Evolutionary conservation across 1,140 invertebrate genomes (phyloP), one percentile per base, ranked within the genome.

Genomic region (Ceratosolen solmsi): DNA sequence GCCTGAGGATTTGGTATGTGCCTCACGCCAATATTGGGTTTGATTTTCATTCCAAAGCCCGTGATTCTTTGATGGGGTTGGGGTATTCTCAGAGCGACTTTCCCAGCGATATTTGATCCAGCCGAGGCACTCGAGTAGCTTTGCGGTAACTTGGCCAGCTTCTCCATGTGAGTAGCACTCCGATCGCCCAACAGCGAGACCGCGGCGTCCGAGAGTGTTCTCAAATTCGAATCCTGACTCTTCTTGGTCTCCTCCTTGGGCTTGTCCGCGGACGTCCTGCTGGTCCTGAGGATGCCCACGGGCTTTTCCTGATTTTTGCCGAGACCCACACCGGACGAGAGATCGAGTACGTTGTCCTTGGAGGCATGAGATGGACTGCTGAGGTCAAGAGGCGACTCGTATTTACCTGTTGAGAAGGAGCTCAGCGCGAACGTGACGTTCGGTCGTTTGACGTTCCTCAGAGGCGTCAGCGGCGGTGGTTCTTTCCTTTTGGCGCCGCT

Each of bases 1-100:
- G 90, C 90, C 56, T 90, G 89, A 0, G 90, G 90, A 79, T 90
- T 90, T 0, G 90, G 90, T 84, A 91, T 91, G 38, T 91, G 90
- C 17, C 90, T 85, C 7, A 91, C 86, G 4, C 89, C 86, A 41
- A 90, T 85, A 58, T 89, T 90, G 0, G 90, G 90, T 63, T 88
- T 90, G 84, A 90, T 91, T 68, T 90, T 91, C 86, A 90, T 88
- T 0, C 88, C 88, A 58, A 90, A 91, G 17, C 87, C 86, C 17
- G 88, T 85, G 58, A 90, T 85, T 74, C 90, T 86, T 11, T 90
- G 89, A 80, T 90, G 89, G 9, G 87, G 89, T 33, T 91, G 90
- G 9, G 90, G 90, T 76, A 91, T 90, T 27, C 89, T 87, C 7
- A 91, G 70, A 0, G 89, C 88, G 15, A 90, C 89, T 68, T 90